These are phyloP conservation scores for Orius insidiosus DNA, from an alignment of 1,140 invertebrate species.

Conservation along the genomic window DNA sequence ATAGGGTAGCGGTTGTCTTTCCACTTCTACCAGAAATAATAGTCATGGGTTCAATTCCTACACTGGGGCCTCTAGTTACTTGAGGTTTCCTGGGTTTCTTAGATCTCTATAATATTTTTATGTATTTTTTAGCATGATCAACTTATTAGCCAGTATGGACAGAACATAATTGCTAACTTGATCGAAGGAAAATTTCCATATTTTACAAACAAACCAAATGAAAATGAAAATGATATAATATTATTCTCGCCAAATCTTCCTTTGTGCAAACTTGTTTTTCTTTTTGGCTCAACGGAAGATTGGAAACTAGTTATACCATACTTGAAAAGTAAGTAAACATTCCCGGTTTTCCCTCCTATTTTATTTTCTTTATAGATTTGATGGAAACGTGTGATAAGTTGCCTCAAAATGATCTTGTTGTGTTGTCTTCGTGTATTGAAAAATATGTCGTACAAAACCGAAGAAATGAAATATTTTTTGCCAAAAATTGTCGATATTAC, in stretches of 20 bases:
- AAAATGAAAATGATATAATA: neutral
- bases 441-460: too few relatives aligned
- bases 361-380: too few relatives aligned
- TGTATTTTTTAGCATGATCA: neutral
- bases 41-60: too few relatives aligned
- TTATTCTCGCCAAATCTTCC: neutral
- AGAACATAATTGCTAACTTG: neutral
- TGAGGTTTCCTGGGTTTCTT: too few relatives aligned
- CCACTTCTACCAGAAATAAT: neutral
- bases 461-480: constrained; percentile 1
- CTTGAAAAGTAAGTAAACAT: too few relatives aligned
- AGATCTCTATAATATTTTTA: neutral
- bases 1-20: neutral
- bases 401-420: too few relatives aligned
- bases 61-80: neutral
- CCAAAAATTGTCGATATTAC: neutral
- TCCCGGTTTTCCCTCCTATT: too few relatives aligned
- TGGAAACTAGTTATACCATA: too few relatives aligned
- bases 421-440: too few relatives aligned
- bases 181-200: neutral
- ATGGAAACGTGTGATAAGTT: too few relatives aligned
- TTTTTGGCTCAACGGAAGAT: too few relatives aligned
- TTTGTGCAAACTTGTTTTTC: too few relatives aligned
- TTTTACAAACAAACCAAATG: neutral
- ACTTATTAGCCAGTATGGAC: neutral